Base-by-base conservation (phyloP, 2,888 invertebrate genomes). In the Stomorhina lunata region DNA sequence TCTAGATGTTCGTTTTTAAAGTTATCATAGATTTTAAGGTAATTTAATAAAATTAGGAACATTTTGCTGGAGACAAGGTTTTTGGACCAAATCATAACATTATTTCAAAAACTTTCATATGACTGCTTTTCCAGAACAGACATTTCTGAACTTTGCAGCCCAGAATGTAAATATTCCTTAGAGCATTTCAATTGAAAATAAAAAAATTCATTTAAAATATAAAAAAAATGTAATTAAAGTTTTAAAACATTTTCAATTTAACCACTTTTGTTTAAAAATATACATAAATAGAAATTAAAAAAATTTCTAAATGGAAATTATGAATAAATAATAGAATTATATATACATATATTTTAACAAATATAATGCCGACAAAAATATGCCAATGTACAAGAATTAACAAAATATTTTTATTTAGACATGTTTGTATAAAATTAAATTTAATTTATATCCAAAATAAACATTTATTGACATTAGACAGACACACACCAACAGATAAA, bases 381-480 rank as follows among this genome's bases (percentile, higher is more conserved):
- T 3, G 17, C 9, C 69, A 9, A 20, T 17, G 27, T 55, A 40
- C n/a, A 55, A 10, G 32, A 45, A 45, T 45, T 20, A 65, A 45
- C 12, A 29, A 43, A 40, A 55, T 15, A 59, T 48, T 59, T 57
- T 17, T n/a, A n/a, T n/a, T n/a, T 43, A 20, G 59, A 57, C 63
- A 27, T 53, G 20, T 25, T 50, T 59, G 22, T 55, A 77, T 65
- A 61, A 66, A 61, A 68, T 66, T 43, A 65, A 76, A 72, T 59
- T 69, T 40, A 22, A 43, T 59, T 76, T 59, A 50, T 61, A 45
- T 59, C 43, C 5, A 55, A 76, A 72, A 50, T 43, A 12, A 43
- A 53, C 77, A 72, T 66, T 72, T 77, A 68, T 81, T 77, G 71
- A 61, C 72, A 72, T 40, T 29, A 72, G 72, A 53, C 22, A 72